A percentile compares a stretch with the other conserved stretches of the same genome.
Conservation (phyloP, 2,797 vertebrate genomes). For the Balearica regulorum region DNA sequence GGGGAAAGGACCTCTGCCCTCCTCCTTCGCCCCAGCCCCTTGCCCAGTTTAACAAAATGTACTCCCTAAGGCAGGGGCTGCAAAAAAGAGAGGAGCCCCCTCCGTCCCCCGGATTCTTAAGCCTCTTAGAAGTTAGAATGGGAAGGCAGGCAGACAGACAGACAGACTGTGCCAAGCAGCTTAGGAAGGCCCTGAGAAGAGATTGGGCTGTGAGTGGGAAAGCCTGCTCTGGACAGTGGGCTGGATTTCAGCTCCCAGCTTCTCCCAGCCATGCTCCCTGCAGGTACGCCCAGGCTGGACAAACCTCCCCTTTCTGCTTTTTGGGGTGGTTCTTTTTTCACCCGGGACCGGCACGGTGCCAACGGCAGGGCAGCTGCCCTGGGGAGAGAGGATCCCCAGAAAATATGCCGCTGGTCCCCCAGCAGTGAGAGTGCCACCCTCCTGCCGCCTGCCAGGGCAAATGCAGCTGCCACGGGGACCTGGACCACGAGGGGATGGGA, state of each 20-base stretch:
- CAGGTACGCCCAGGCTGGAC: background rate
- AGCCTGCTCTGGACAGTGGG: background rate
- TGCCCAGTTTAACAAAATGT: constrained; percentile 61
- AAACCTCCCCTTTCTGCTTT: background rate
- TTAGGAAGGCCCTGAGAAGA: constrained; percentile 10
- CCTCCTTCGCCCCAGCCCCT: background rate
- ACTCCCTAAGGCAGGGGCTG: constrained; percentile 52
- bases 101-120: constrained; percentile 19
- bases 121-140: constrained; percentile 63
- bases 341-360: fast-evolving
- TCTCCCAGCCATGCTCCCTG: fast-evolving
- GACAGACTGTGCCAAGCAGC: constrained; percentile 18
- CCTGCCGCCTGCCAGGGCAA: background rate
- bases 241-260: background rate
- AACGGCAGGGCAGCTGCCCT: background rate
- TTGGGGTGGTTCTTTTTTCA: background rate
- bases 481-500: too few relatives aligned
- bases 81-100: constrained; percentile 18
- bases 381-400: background rate
- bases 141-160: constrained; percentile 2
- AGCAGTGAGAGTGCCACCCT: background rate
- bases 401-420: background rate
- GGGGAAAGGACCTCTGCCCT: background rate
- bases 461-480: background rate
- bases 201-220: background rate